Percentiles rank a stretch among this genome's conserved stretches.
phyloP scores from a whole-genome alignment of 1,140 invertebrate species.

The Solenopsis fugax region DNA sequence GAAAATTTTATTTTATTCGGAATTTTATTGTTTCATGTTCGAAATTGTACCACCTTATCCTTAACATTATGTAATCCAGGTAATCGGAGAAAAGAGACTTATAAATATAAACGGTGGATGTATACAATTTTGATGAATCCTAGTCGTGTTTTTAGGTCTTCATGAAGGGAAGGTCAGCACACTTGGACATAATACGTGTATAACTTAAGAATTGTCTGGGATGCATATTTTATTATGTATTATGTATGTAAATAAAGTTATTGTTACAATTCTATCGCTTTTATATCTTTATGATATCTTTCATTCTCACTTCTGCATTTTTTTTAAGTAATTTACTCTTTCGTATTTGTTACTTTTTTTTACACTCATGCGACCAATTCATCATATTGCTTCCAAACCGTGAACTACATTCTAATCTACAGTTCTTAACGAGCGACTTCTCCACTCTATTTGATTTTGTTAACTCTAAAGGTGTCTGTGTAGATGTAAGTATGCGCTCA shows the following conservation, averaged over 20 bases:
- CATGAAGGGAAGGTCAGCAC: too few relatives aligned
- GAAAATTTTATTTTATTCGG: too few relatives aligned
- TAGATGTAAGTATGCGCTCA: constrained; percentile 12
- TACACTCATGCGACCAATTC: background rate
- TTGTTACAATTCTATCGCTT: constrained; percentile 8
- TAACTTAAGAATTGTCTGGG: background rate
- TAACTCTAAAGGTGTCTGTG: too few relatives aligned
- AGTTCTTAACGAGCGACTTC: background rate
- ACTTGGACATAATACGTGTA: too few relatives aligned
- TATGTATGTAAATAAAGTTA: constrained; percentile 32
- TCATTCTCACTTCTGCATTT: background rate
- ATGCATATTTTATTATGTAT: too few relatives aligned
- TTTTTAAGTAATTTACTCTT: background rate
- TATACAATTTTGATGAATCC: background rate
- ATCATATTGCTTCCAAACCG: background rate
- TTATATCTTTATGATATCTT: background rate
- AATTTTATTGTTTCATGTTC: too few relatives aligned
- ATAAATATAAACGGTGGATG: background rate
- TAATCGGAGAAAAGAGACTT: background rate
- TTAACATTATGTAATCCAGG: background rate
- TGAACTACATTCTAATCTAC: background rate
- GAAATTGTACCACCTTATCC: too few relatives aligned
- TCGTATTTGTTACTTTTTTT: background rate
- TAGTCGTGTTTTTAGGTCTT: too few relatives aligned
- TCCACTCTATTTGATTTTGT: constrained; percentile 23